Evolutionary conservation across 1,140 invertebrate genomes (phyloP), one percentile per base, ranked within the genome.

Genomic region (Drosophila kurseongensis): DNA sequence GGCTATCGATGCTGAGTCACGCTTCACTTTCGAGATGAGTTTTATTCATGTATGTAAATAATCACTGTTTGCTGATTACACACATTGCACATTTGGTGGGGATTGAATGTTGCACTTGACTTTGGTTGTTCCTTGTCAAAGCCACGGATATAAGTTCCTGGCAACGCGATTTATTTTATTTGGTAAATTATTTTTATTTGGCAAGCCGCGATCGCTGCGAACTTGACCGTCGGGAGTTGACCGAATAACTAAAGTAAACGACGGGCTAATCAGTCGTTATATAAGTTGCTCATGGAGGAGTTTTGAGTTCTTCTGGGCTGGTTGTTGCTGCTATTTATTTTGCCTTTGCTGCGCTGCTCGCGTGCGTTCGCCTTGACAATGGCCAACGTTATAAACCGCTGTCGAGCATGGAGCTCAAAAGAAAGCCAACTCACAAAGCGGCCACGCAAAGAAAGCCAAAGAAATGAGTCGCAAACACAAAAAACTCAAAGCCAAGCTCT

Each of bases 141-240:
- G 50, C 42, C 65, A 45, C 63, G 67, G 36, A 18, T 36, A 38
- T 32, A 50, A 59, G 48, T 76, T 76, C 74, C 82, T 85, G 78
- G 62, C 59, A 54, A 38, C 69, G 55, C 67, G 67, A 4, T 41
- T 48, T 8, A n/a, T n/a, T 9, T 47, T 42, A 10, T 4, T 57
- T 44, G 52, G 48, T 32, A 29, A 35, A 23, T 41, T 63, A 12
- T 45, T 18, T 76, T n/a, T 23, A n/a, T 18, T 48, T 41, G 72
- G 42, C 68, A 78, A 82, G 83, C 73, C 62, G 75, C 67, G 67
- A 71, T 71, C 65, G 72, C 73, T 83, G 84, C 90, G 91, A 92
- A 91, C 91, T 91, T 92, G 91, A 91, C 91, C 91, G 91, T 91
- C 80, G 91, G 83, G 85, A 84, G 88, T 82, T 91, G 88, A 91